Percentiles rank a stretch among this genome's conserved stretches.
Evolutionary conservation across 2,888 invertebrate genomes (phyloP).

Genomic region (Apamea monoglypha): DNA sequence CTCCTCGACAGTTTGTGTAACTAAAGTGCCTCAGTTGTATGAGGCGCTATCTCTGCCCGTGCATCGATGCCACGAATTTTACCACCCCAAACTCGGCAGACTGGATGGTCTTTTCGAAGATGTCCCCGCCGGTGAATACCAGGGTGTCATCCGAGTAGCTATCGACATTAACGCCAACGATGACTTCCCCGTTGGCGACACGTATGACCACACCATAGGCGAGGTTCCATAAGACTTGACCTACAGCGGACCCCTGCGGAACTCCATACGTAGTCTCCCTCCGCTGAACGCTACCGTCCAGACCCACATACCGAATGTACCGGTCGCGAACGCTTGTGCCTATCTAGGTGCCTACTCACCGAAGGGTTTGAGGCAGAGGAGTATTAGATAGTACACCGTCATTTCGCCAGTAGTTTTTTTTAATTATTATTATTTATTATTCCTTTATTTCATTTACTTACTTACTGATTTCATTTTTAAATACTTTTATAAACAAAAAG

Average conservation of each 20-base stretch:
- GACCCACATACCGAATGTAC: neutral
- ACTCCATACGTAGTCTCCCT: too few species aligned
- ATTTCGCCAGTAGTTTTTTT: neutral
- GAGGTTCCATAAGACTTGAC: neutral
- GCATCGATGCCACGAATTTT: neutral
- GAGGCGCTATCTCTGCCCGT: neutral
- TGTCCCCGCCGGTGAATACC: neutral
- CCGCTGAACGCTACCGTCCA: neutral
- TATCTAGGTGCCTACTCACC: neutral
- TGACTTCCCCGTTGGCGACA: neutral
- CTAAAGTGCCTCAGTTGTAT: neutral
- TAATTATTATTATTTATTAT: too few species aligned
- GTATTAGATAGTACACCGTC: neutral
- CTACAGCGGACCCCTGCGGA: neutral
- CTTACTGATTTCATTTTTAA: too few species aligned
- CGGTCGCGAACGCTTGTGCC: neutral
- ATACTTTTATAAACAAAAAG: too few species aligned
- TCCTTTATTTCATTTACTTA: too few species aligned
- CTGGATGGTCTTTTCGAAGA: neutral
- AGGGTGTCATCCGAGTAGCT: neutral
- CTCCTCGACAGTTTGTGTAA: neutral
- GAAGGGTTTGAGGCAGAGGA: neutral
- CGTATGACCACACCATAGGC: neutral
- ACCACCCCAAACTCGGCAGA: neutral
- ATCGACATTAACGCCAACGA: neutral